Base-by-base conservation (phyloP, 2,888 invertebrate species). In the Empis livida region DNA sequence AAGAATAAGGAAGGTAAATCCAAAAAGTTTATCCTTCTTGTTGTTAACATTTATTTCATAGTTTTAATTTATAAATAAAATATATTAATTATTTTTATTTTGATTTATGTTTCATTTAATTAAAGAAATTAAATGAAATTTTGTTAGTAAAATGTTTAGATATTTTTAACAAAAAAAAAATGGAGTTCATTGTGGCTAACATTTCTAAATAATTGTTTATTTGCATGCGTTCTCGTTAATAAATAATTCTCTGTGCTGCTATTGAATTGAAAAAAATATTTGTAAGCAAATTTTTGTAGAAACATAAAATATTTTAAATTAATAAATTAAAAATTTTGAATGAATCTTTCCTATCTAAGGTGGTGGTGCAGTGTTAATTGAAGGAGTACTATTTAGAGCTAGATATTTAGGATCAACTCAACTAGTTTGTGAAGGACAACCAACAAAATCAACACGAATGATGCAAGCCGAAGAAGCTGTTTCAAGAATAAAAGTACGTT, bases 391-490 rank as follows among this genome's bases (percentile, higher is more conserved):
- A 57, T 99, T 97, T 75, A 88, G 97, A 43, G 97, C 97, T 31
- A 77, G 90, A 50, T 97, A 97, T 71, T 78, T 97, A 58, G 97
- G 97, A 49, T 96, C 96, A 16, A 97, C 97, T 1, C 97, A 97
- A 68, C 78, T 97, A 48, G 91, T 94, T 11, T 96, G 95, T 64
- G 96, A 97, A 67, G 96, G 96, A 0, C 93, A 96, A 62, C 96
- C 96, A 2, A 96, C 95, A 0, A 97, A 97, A 71, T 91, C 94
- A 6, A 95, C 96, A 15, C 76, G 97, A 56, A 97, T 97, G 97
- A 87, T 95, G 76, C 97, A 97, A 67, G 97, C 97, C 1, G 96
- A 97, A 71, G 97, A 97, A 71, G 97, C 97, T 1, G 97, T 97
- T 1, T 94, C 95, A 17, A 80, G 97, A 66, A 96, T 97, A 63